These are phyloP conservation scores for Saccostrea cuccullata DNA, from an alignment of 1,140 invertebrate genomes.

Conservation along the genomic window DNA sequence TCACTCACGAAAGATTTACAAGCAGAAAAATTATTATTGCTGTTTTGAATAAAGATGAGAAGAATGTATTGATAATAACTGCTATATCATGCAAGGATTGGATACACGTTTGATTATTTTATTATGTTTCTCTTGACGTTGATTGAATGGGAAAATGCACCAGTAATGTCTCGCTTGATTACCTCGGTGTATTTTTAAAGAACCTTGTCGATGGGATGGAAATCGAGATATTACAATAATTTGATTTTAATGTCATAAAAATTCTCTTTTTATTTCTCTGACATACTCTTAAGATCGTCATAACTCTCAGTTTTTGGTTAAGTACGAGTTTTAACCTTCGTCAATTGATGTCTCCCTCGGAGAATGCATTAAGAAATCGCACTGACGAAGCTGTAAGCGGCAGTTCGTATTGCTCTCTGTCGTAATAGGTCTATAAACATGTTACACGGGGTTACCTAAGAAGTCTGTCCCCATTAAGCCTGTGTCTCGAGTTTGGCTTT, in stretches of 20 bases:
- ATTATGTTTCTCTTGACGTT: neutral
- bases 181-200: neutral
- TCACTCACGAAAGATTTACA: neutral
- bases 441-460: neutral
- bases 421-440: neutral
- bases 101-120: neutral
- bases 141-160: constrained; percentile 16
- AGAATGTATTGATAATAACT: constrained; percentile 1
- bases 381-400: neutral
- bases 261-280: neutral
- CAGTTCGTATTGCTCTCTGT: neutral
- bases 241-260: constrained; percentile 15
- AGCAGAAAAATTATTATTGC: neutral
- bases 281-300: neutral
- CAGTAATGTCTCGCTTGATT: neutral
- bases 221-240: constrained; percentile 16
- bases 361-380: neutral
- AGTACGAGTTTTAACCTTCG: neutral
- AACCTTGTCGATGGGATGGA: neutral
- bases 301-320: neutral
- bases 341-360: constrained; percentile 7
- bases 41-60: constrained; percentile 6
- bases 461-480: constrained; percentile 2
- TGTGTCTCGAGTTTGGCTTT: neutral
- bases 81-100: neutral